These are phyloP conservation scores for Falcunculus frontatus DNA, from an alignment of 2,113 vertebrate genomes.

Conservation along the genomic window DNA sequence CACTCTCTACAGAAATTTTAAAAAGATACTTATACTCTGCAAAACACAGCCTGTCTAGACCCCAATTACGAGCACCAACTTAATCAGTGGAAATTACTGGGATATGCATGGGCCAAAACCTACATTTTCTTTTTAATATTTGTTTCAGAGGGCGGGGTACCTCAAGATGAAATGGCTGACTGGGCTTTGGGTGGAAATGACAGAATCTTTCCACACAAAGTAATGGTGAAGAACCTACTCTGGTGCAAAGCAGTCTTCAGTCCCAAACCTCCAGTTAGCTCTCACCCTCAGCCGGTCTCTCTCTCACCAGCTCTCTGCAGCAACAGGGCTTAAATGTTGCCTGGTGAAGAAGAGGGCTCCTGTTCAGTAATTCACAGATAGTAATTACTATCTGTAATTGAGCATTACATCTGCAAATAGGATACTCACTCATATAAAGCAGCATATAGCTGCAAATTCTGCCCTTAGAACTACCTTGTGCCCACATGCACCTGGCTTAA, in stretches of 20 bases:
- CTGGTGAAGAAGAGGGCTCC: background rate
- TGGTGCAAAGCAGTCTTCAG: background rate
- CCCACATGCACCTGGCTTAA: background rate
- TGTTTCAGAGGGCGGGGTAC: constrained; percentile 19
- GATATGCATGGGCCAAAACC: background rate
- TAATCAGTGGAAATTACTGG: background rate
- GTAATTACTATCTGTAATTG: background rate
- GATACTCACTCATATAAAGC: background rate
- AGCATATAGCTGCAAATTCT: background rate
- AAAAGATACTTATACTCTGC: background rate
- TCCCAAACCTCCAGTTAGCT: background rate
- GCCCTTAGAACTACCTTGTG: background rate
- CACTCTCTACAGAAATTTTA: background rate
- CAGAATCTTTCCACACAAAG: constrained; percentile 9
- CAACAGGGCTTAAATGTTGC: rapidly evolving
- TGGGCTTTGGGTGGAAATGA: constrained; percentile 6
- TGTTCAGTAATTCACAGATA: background rate
- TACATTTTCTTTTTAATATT: constrained; percentile 19
- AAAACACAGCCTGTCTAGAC: background rate
- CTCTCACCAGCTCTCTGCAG: background rate
- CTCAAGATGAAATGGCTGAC: constrained; percentile 37
- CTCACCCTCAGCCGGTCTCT: background rate
- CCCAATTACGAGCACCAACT: background rate
- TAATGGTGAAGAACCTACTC: background rate
- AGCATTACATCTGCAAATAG: background rate